phyloP scores from a whole-genome alignment of 2,113 vertebrate species.

The Dasyurus viverrinus region DNA sequence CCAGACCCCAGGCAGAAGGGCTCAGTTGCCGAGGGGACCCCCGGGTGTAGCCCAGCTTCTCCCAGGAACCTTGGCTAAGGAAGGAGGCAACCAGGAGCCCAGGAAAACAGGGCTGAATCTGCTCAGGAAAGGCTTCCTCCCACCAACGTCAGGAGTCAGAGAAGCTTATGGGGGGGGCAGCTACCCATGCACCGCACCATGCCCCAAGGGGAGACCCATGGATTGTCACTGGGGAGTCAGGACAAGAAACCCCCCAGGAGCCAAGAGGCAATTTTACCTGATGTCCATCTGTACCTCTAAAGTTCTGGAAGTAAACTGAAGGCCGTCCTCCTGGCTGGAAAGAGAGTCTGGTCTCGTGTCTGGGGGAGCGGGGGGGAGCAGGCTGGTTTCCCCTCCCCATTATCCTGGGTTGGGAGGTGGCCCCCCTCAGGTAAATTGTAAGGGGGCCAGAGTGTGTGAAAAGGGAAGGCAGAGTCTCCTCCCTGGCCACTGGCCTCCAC shows the following conservation, averaged over 20 bases:
- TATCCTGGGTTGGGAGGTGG: background rate
- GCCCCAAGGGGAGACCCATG: background rate
- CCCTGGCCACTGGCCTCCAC: background rate
- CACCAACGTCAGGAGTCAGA: background rate
- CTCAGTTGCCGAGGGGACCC: too few relatives aligned
- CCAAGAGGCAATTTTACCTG: background rate
- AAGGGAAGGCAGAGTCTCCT: background rate
- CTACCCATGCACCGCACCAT: background rate
- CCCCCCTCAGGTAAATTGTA: background rate
- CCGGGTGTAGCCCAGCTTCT: background rate
- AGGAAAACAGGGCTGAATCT: too few relatives aligned
- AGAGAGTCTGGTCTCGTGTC: background rate
- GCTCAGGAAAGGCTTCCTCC: too few relatives aligned
- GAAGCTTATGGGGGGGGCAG: background rate
- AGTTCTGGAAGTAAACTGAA: too few relatives aligned
- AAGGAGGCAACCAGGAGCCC: background rate
- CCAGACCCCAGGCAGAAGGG: too few relatives aligned
- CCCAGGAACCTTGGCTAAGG: background rate
- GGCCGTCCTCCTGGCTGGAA: background rate
- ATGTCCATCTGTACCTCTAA: background rate
- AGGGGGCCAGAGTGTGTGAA: background rate
- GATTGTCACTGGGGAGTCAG: too few relatives aligned
- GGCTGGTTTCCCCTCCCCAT: background rate
- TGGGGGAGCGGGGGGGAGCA: background rate
- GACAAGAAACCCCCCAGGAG: background rate